These are phyloP conservation scores for Lasaia peninsularis DNA, from an alignment of 1,140 invertebrate genomes.

Conservation along the genomic window DNA sequence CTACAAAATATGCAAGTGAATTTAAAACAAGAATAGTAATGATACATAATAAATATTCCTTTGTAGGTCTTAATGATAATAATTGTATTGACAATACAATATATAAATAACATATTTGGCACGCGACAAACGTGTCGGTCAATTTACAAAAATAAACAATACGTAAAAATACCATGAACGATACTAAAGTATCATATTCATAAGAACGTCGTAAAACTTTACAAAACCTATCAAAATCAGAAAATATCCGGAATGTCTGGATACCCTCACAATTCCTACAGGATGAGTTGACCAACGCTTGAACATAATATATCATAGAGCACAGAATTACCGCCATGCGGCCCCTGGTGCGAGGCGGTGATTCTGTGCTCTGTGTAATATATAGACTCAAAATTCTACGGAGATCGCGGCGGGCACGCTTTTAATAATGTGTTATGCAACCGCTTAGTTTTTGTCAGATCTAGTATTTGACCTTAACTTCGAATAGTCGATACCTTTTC, in stretches of 20 bases:
- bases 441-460: too few relatives aligned
- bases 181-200: slow-evolving; percentile 2
- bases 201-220: slow-evolving; percentile 2
- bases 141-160: slow-evolving; percentile 4
- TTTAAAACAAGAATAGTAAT: neutral
- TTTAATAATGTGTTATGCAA: too few relatives aligned
- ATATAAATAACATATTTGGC: slow-evolving; percentile 3
- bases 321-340: too few relatives aligned
- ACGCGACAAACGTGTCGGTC: neutral
- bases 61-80: neutral
- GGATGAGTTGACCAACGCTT: neutral
- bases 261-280: slow-evolving; percentile 6
- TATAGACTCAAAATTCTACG: too few relatives aligned
- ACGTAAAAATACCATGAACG: neutral
- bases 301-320: too few relatives aligned
- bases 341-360: too few relatives aligned
- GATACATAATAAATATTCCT: slow-evolving; percentile 4
- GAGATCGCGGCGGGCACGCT: too few relatives aligned
- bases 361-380: too few relatives aligned
- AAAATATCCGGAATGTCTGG: slow-evolving; percentile 3
- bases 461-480: too few relatives aligned
- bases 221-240: slow-evolving; percentile 6
- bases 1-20: slow-evolving; percentile 30
- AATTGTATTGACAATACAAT: neutral
- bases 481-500: too few relatives aligned